phyloP scores from a whole-genome alignment of 30 jellyfish, hydroid and myxozoan genomes.

The Phacellophora camtschatica region DNA sequence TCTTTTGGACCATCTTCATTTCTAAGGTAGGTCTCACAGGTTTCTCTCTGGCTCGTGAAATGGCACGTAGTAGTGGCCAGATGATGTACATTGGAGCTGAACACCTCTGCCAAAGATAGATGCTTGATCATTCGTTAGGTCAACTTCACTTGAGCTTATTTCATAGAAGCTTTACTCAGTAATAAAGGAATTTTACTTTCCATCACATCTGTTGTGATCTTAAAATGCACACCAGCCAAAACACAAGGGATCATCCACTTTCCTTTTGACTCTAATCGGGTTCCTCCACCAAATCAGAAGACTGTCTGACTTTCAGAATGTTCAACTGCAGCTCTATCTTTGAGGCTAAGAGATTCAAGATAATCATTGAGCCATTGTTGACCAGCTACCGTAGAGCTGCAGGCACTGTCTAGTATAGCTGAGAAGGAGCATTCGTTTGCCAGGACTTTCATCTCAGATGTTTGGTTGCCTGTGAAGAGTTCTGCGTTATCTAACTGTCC shows the following conservation, averaged over 20 bases:
- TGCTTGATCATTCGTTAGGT: constrained; percentile 29
- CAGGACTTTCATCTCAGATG: not conserved
- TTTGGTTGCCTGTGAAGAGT: constrained; percentile 10
- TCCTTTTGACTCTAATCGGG: not conserved
- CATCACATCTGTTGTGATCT: constrained; percentile 1
- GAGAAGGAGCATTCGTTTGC: constrained; percentile 11
- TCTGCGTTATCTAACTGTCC: not conserved
- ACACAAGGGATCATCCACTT: not conserved
- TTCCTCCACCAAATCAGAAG: constrained; percentile 31
- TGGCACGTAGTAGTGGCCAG: constrained; percentile 6
- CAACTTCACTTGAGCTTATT: constrained; percentile 5
- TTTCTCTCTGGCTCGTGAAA: not conserved
- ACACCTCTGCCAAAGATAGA: constrained; percentile 16
- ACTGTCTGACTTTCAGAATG: constrained; percentile 2
- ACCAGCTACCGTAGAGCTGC: constrained; percentile 40
- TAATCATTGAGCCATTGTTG: constrained; percentile 19
- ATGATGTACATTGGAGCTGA: not conserved
- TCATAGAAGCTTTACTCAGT: constrained; percentile 15
- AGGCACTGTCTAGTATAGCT: constrained; percentile 37
- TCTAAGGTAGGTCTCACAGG: not conserved
- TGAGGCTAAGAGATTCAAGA: not conserved
- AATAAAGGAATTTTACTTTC: constrained; percentile 27
- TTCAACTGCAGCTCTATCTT: not conserved
- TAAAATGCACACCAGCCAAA: not conserved
- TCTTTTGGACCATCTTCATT: not conserved